phyloP scores from a whole-genome alignment of 2,797 vertebrate species.

The Lepus townsendii region DNA sequence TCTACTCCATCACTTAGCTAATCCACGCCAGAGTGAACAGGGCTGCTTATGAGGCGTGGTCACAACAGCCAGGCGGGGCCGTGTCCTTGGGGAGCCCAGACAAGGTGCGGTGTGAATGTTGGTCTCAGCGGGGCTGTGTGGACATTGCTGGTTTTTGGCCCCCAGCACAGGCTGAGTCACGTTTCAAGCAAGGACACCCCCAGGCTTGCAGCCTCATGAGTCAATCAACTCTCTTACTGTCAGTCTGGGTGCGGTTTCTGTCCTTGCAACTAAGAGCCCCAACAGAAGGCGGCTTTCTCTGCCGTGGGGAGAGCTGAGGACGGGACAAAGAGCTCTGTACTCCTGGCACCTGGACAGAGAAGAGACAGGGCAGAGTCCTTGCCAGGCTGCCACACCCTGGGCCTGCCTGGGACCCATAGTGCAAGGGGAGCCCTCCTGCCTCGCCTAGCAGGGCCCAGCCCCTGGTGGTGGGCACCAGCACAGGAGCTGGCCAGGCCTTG shows the following conservation, averaged over 20 bases:
- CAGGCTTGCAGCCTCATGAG: neutral
- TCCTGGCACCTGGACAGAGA: neutral
- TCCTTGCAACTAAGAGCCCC: neutral
- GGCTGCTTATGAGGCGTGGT: fast-evolving
- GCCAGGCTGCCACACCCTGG: neutral
- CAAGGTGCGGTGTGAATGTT: fast-evolving
- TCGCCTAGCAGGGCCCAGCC: neutral
- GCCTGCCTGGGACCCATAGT: neutral
- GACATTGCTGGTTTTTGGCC: neutral
- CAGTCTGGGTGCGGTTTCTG: neutral
- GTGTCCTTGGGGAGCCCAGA: neutral
- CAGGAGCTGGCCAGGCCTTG: neutral
- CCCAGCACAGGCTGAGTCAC: fast-evolving
- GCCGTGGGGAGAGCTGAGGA: neutral
- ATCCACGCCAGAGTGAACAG: no score
- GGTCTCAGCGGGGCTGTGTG: neutral
- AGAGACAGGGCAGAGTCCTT: neutral
- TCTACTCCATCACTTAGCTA: neutral
- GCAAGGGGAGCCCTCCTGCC: no score
- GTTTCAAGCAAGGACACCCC: neutral
- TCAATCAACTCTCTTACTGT: neutral
- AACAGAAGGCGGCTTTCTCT: neutral
- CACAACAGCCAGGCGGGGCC: neutral
- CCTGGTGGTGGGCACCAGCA: no score
- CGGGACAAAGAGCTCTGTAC: neutral